A percentile compares a stretch with the other conserved stretches of the same genome.
phyloP scores from a whole-genome alignment of 2,888 invertebrate species.

The Drosophila koepferae region DNA sequence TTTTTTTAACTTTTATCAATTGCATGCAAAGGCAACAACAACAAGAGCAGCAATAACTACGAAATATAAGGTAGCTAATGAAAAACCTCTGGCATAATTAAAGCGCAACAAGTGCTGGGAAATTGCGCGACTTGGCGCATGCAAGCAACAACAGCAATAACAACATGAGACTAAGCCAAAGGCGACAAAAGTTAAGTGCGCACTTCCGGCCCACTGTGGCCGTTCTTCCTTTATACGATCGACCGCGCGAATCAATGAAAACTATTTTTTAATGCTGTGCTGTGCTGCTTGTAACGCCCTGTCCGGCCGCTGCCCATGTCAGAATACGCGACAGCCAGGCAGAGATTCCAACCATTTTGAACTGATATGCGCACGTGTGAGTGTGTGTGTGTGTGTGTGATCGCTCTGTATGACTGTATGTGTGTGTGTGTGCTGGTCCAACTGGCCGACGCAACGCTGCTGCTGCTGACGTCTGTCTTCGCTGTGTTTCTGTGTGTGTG shows the following conservation, averaged over 20 bases:
- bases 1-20: constrained; percentile 43
- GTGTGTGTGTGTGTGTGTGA: constrained; percentile 22
- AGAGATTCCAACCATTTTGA: constrained; percentile 78
- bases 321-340: constrained; percentile 71
- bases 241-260: constrained; percentile 44
- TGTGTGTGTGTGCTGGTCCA: constrained; percentile 49
- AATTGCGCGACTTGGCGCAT: constrained; percentile 49
- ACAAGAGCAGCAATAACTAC: background rate
- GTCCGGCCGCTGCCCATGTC: constrained; percentile 53
- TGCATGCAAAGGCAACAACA: constrained; percentile 40
- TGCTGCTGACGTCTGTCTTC: constrained; percentile 31
- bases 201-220: constrained; percentile 65
- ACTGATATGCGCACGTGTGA: constrained; percentile 56
- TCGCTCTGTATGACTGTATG: constrained; percentile 3
- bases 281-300: constrained; percentile 53
- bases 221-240: constrained; percentile 48
- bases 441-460: constrained; percentile 63
- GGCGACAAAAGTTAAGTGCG: constrained; percentile 76
- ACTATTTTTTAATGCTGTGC: constrained; percentile 53
- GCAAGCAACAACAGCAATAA: background rate
- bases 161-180: constrained; percentile 23
- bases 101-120: constrained; percentile 57
- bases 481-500: constrained; percentile 37
- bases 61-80: constrained; percentile 16
- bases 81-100: constrained; percentile 55